These are phyloP conservation scores for Leptarthrus brevirostris DNA, from an alignment of 2,888 invertebrate genomes.

Conservation along the genomic window DNA sequence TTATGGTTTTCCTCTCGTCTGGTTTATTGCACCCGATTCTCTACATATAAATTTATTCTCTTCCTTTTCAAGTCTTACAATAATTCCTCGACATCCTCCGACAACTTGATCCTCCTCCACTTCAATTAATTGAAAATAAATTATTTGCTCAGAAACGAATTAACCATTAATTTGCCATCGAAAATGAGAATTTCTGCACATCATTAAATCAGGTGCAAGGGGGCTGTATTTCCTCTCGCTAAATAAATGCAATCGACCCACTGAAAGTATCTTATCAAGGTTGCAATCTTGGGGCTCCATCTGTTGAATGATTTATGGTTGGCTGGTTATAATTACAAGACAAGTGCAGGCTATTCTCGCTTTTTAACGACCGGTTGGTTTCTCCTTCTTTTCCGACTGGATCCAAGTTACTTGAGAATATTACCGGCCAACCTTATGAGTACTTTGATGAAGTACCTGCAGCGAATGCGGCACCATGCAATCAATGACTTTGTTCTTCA, in stretches of 20 bases:
- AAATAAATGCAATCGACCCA: background rate
- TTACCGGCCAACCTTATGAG: too few relatives aligned
- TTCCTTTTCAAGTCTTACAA: too few relatives aligned
- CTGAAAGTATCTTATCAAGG: too few relatives aligned
- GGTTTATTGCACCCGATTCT: too few relatives aligned
- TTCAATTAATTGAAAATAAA: background rate
- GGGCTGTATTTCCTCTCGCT: background rate
- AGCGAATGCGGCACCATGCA: background rate
- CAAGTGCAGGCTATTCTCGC: background rate
- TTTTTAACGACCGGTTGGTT: background rate
- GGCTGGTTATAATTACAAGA: background rate
- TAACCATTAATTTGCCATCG: background rate
- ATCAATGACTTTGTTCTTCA: background rate
- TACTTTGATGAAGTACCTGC: too few relatives aligned
- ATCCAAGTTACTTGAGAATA: background rate
- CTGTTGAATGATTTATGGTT: constrained; percentile 1
- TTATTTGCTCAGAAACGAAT: background rate
- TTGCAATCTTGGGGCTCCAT: background rate
- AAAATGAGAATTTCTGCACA: background rate
- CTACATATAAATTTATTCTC: too few relatives aligned
- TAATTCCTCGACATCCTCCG: too few relatives aligned
- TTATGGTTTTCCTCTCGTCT: too few relatives aligned
- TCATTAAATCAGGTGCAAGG: background rate
- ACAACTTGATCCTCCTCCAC: too few relatives aligned
- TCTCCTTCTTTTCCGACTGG: background rate